Conservation (phyloP, 2,797 vertebrate genomes). For the Cichlasoma orientale region DNA sequence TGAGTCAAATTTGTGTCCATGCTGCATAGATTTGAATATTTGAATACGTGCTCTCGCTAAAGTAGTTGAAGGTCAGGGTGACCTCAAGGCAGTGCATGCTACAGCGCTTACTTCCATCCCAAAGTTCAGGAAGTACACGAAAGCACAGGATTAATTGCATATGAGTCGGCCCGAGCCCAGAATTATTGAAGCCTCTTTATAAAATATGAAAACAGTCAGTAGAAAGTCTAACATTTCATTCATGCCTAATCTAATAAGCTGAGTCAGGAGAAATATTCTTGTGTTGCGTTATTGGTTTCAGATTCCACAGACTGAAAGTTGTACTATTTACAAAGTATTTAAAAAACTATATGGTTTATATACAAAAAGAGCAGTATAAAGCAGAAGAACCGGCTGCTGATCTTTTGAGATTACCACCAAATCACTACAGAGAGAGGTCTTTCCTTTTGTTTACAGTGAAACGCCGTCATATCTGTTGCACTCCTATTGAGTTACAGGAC, state of each 20-base stretch:
- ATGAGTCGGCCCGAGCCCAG: constrained; percentile 16
- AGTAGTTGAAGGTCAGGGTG: constrained; percentile 61
- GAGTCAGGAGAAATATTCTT: constrained; percentile 24
- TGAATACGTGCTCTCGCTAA: constrained; percentile 44
- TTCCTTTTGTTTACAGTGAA: constrained; percentile 69
- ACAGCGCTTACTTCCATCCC: background rate
- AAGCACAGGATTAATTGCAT: constrained; percentile 2
- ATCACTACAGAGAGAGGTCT: constrained; percentile 40
- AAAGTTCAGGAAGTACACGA: constrained; percentile 21
- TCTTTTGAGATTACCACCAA: constrained; percentile 32
- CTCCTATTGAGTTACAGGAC: constrained; percentile 70
- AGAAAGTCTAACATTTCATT: constrained; percentile 33
- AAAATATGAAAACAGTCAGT: constrained; percentile 24
- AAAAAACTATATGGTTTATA: constrained; percentile 51
- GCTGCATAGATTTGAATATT: constrained; percentile 58
- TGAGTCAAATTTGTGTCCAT: constrained; percentile 31
- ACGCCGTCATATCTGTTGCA: constrained; percentile 60
- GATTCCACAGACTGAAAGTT: constrained; percentile 22
- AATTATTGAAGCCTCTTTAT: constrained; percentile 18
- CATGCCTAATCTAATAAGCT: constrained; percentile 58
- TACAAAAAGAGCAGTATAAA: constrained; percentile 43
- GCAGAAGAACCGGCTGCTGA: constrained; percentile 33
- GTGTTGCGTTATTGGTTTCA: constrained; percentile 20
- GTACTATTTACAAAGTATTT: constrained; percentile 50
- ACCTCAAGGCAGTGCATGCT: constrained; percentile 41